Percentiles rank a stretch among this genome's conserved stretches.
These are phyloP conservation scores for Myopa tessellatipennis DNA, from an alignment of 2,888 invertebrate species.

Conservation along the genomic window DNA sequence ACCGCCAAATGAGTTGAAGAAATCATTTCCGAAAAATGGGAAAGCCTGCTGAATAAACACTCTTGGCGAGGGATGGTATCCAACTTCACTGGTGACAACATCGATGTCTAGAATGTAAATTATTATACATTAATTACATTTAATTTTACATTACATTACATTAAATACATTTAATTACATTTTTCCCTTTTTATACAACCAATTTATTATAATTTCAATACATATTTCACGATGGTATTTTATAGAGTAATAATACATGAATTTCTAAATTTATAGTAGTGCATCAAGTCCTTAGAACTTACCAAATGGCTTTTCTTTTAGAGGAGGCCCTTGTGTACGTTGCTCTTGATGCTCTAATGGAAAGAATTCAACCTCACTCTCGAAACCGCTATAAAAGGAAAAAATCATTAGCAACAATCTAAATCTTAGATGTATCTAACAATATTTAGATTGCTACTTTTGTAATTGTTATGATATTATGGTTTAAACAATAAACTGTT, in stretches of 20 bases:
- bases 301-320: constrained; percentile 60
- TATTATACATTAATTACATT: too few species aligned
- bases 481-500: neutral
- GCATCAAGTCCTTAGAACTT: constrained; percentile 43
- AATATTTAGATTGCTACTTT: constrained; percentile 56
- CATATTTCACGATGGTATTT: too few species aligned
- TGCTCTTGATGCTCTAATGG: constrained; percentile 57
- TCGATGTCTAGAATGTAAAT: constrained; percentile 59
- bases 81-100: constrained; percentile 60
- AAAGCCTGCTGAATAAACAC: constrained; percentile 63
- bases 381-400: constrained; percentile 53
- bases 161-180: too few species aligned
- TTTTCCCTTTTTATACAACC: neutral
- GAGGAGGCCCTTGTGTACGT: constrained; percentile 46
- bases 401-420: constrained; percentile 44
- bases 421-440: too few species aligned
- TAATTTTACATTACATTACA: too few species aligned
- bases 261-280: too few species aligned
- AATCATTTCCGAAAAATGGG: constrained; percentile 65
- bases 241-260: too few species aligned
- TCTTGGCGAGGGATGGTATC: constrained; percentile 53
- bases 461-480: constrained; percentile 42
- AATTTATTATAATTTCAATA: neutral
- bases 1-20: constrained; percentile 64
- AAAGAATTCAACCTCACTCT: constrained; percentile 59